Percentiles rank a stretch among this genome's conserved stretches.
Evolutionary conservation across 2,888 invertebrate genomes (phyloP).

Genomic region (Lycophotia porphyrea): DNA sequence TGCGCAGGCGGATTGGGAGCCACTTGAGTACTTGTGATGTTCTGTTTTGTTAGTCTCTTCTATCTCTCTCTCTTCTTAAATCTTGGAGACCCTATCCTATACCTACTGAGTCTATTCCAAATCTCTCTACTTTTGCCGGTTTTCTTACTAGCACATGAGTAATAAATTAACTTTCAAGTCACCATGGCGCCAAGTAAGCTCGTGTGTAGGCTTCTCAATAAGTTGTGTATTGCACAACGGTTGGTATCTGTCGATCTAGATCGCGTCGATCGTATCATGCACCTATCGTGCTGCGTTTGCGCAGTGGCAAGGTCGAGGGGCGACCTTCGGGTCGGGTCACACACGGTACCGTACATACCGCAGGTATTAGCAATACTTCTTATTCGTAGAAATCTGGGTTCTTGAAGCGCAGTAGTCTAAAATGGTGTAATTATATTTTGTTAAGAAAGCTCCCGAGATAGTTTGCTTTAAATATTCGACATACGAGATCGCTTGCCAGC

Average conservation of each 20-base stretch:
- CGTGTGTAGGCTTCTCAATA: constrained; percentile 28
- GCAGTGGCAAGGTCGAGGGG: constrained; percentile 58
- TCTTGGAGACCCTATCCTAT: too few species aligned
- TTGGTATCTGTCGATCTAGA: constrained; percentile 64
- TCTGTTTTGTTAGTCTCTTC: background rate
- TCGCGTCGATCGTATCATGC: constrained; percentile 61
- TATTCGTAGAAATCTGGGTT: constrained; percentile 15
- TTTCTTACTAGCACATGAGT: background rate
- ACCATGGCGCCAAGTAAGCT: background rate
- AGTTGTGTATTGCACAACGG: constrained; percentile 51
- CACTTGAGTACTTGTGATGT: too few species aligned
- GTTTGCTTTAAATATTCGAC: background rate
- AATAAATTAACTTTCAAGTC: background rate
- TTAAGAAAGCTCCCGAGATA: background rate
- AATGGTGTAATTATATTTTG: background rate
- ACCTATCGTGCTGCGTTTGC: constrained; percentile 56
- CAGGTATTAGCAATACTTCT: constrained; percentile 55
- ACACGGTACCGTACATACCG: constrained; percentile 45
- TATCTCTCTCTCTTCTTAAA: background rate
- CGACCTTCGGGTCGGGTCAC: constrained; percentile 63
- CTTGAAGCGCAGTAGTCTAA: background rate
- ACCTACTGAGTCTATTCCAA: background rate
- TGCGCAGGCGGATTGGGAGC: too few species aligned
- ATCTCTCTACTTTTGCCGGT: background rate
- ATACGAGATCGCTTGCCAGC: background rate